Evolutionary conservation across 2,797 vertebrate genomes (phyloP), one percentile per base, ranked within the genome.

Genomic region (Micropoecilia bifurca): DNA sequence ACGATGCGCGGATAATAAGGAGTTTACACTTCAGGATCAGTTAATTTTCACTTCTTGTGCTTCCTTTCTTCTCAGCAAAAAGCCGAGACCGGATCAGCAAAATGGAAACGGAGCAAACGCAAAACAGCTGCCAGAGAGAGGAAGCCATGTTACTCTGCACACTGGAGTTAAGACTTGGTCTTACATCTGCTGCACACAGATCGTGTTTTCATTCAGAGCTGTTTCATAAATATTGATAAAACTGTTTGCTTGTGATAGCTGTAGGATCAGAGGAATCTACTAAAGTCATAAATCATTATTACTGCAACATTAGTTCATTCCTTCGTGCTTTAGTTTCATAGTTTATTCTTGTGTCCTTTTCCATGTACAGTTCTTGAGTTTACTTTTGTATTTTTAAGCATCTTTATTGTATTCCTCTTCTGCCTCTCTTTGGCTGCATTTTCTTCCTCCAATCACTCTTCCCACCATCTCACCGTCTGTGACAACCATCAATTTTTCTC

Each of bases 21-120:
- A 76, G 81, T 88, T 91, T 74, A 82, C 83, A 78, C 90, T 33
- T 91, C 73, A 75, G 81, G 83, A 77, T 18, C 66, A 78, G 75
- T 81, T 89, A 0, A 86, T 88, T 88, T 83, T 88, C 85, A 88
- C 83, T 77, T 80, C 75, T 45, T 18, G 12, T 33, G 72, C 41
- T 73, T 79, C 46, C 69, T 78, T 59, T 80, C 43, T 74, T 53
- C 82, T 75, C 79, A 63, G 3, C 63, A 71, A 75, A 71, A 73
- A 76, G 36, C 75, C 63, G 86, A 85, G 83, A 88, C 63, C 61
- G 61, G 59, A 85, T 76, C 71, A 68, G 77, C 0, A 74, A 83
- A 71, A 85, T 72, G 79, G 83, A 78, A 83, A 63, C 10, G 47
- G 68, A 73, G 57, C 72, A 80, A 79, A 86, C 50, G 39, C 48